phyloP scores from a whole-genome alignment of 2,113 vertebrate genomes.

The Dinomys branickii region DNA sequence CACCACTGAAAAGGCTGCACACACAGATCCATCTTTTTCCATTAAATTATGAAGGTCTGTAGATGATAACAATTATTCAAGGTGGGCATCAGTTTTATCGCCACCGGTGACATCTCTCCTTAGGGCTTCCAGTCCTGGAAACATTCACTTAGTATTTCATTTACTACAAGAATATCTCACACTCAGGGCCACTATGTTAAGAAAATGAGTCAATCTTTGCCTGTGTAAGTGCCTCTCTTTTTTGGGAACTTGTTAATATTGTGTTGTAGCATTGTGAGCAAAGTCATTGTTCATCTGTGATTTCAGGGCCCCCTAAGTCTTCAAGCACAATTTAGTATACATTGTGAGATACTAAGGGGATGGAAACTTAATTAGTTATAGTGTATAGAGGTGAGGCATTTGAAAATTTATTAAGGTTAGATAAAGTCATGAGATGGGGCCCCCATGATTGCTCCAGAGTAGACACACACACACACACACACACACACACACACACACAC shows the following conservation, averaged over 20 bases:
- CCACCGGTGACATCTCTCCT: background rate
- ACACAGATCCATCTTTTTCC: background rate
- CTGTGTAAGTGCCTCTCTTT: background rate
- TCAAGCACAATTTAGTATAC: background rate
- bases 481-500: too few species aligned
- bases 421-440: background rate
- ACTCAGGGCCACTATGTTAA: background rate
- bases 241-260: background rate
- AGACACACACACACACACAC: background rate
- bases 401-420: background rate
- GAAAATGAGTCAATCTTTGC: background rate
- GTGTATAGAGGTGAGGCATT: background rate
- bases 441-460: background rate
- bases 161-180: background rate
- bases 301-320: background rate
- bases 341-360: background rate
- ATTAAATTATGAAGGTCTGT: background rate
- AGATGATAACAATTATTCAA: background rate
- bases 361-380: background rate
- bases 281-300: background rate
- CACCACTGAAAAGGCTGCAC: too few species aligned
- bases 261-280: background rate
- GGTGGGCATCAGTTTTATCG: background rate
- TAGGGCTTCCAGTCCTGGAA: background rate
- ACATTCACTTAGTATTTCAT: background rate